phyloP scores from a whole-genome alignment of 2,888 invertebrate species.

The Creontiades dilutus region DNA sequence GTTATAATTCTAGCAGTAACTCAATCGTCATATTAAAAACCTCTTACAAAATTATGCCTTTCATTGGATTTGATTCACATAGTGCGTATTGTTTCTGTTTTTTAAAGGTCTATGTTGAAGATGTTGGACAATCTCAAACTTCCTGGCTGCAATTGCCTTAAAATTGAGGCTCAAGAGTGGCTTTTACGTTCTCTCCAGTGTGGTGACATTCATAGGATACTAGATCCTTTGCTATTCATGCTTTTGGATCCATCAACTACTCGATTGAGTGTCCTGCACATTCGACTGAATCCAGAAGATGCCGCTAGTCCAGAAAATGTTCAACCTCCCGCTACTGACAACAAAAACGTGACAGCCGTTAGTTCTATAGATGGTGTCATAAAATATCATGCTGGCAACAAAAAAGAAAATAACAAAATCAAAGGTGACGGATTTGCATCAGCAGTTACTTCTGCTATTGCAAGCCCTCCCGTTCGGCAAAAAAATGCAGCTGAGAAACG shows the following conservation, averaged over 20 bases:
- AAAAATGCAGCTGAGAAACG: constrained; percentile 79
- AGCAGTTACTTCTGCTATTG: constrained; percentile 80
- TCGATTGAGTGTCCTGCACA: constrained; percentile 88
- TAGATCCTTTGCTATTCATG: constrained; percentile 88
- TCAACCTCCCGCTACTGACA: constrained; percentile 77
- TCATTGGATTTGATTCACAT: no score
- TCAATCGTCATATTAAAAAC: no score
- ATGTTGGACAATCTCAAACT: constrained; percentile 85
- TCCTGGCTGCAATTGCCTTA: constrained; percentile 81
- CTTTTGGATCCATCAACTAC: constrained; percentile 89
- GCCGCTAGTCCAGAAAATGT: constrained; percentile 78
- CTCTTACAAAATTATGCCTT: no score
- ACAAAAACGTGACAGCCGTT: constrained; percentile 86
- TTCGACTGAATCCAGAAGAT: constrained; percentile 79
- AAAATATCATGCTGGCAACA: constrained; percentile 81
- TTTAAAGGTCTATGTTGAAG: constrained; percentile 84
- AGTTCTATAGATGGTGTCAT: constrained; percentile 90
- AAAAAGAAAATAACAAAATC: constrained; percentile 77
- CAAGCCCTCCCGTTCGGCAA: constrained; percentile 77
- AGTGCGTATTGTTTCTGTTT: neutral
- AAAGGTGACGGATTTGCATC: constrained; percentile 79
- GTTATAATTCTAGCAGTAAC: no score
- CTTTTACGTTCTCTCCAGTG: constrained; percentile 85
- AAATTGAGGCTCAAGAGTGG: constrained; percentile 87
- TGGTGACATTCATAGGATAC: constrained; percentile 87